A percentile compares a stretch with the other conserved stretches of the same genome.
These are phyloP conservation scores for Cantharis flavilabris DNA, from an alignment of 2,888 invertebrate genomes.

Conservation along the genomic window DNA sequence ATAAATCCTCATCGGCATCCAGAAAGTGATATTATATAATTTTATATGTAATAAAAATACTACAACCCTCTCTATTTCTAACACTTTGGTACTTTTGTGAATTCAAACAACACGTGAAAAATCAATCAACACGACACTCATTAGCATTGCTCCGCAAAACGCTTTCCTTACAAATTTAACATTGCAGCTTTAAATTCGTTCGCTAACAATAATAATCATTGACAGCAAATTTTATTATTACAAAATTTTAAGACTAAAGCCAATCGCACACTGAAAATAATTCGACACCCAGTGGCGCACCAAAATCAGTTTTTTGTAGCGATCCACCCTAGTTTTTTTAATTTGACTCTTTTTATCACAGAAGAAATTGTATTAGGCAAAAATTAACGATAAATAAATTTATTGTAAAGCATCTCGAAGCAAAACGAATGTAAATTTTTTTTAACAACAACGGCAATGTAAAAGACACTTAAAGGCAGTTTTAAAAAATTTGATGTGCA, in stretches of 20 bases:
- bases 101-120: not conserved
- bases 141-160: not conserved
- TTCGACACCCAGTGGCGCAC: not conserved
- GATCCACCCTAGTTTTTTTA: not conserved
- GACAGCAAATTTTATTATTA: not conserved
- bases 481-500: not conserved
- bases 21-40: not conserved
- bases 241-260: not conserved
- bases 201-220: not conserved
- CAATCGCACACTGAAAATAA: not conserved
- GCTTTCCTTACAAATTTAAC: not conserved
- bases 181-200: not conserved
- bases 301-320: not conserved
- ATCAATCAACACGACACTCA: not conserved
- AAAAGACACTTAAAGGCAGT: not conserved
- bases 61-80: not conserved
- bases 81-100: not conserved
- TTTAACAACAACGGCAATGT: constrained; percentile 1
- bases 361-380: not conserved
- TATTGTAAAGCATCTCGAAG: not conserved
- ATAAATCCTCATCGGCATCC: not conserved
- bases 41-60: not conserved
- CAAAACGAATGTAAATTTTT: not conserved
- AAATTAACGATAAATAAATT: not conserved
- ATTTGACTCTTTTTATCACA: constrained; percentile 1